These are phyloP conservation scores for Panorpa germanica DNA, from an alignment of 2,888 invertebrate genomes.

Conservation along the genomic window DNA sequence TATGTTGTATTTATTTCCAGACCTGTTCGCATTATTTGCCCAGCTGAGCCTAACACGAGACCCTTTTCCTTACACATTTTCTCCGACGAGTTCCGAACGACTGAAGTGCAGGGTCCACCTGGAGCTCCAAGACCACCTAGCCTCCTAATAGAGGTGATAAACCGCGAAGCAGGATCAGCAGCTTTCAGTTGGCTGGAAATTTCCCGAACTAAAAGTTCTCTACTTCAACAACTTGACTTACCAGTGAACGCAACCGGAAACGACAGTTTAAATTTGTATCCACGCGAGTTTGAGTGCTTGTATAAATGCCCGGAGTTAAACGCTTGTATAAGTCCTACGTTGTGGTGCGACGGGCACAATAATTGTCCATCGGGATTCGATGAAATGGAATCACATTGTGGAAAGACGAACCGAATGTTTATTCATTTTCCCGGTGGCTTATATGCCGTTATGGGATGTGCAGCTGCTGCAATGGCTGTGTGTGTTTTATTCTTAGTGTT, in stretches of 20 bases:
- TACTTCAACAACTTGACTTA: slow-evolving; percentile 34
- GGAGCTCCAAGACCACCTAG: slow-evolving; percentile 31
- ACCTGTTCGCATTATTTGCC: slow-evolving; percentile 49
- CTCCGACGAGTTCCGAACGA: slow-evolving; percentile 35
- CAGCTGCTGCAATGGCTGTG: slow-evolving; percentile 33
- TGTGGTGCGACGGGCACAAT: slow-evolving; percentile 51
- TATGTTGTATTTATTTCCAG: slow-evolving; percentile 16
- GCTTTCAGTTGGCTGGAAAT: slow-evolving; percentile 66
- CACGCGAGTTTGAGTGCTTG: slow-evolving; percentile 31
- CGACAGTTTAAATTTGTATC: slow-evolving; percentile 25
- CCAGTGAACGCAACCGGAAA: slow-evolving; percentile 20
- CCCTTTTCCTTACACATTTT: slow-evolving; percentile 57
- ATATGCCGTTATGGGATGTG: slow-evolving; percentile 34
- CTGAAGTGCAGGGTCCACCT: slow-evolving; percentile 17
- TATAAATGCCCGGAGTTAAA: slow-evolving; percentile 53
- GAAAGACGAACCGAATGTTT: slow-evolving; percentile 28
- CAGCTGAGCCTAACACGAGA: slow-evolving; percentile 42
- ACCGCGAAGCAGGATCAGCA: slow-evolving; percentile 52
- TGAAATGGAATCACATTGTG: slow-evolving; percentile 49
- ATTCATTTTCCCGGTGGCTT: slow-evolving; percentile 32
- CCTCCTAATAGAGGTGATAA: slow-evolving; percentile 46
- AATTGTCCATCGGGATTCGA: slow-evolving; percentile 50
- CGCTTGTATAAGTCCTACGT: slow-evolving; percentile 53
- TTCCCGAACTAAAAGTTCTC: slow-evolving; percentile 37
- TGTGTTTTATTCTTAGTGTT: slow-evolving; percentile 35